phyloP scores from a whole-genome alignment of 2,888 invertebrate genomes.

The Rhorus exstirpatorius region DNA sequence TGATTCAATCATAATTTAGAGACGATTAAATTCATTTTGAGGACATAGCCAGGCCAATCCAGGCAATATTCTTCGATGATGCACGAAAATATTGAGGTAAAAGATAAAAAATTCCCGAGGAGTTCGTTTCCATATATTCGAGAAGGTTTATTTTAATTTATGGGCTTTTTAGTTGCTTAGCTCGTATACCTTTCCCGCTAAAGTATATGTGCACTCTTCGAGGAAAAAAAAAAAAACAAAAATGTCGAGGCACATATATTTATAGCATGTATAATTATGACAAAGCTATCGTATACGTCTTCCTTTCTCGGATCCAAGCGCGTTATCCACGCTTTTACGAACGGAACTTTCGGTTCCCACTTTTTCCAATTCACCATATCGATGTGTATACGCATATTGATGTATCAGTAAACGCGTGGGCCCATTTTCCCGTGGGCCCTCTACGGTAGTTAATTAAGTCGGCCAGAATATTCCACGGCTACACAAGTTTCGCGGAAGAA shows the following conservation, averaged over 20 bases:
- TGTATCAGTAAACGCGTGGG: slow-evolving; percentile 11
- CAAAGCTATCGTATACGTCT: slow-evolving; percentile 38
- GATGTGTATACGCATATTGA: slow-evolving; percentile 42
- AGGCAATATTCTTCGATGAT: no score
- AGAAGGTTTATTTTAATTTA: slow-evolving; percentile 29
- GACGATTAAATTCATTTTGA: no score
- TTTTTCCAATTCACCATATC: slow-evolving; percentile 39
- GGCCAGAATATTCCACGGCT: slow-evolving; percentile 18
- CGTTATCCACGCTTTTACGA: slow-evolving; percentile 46
- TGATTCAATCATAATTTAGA: not conserved
- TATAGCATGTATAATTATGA: slow-evolving; percentile 52
- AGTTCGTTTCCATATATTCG: slow-evolving; percentile 1
- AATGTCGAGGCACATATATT: not conserved
- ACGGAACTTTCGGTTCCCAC: slow-evolving; percentile 28
- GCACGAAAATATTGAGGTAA: no score
- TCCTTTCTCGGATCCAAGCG: slow-evolving; percentile 20
- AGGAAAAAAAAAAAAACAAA: slow-evolving; percentile 8
- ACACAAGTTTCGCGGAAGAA: slow-evolving; percentile 30
- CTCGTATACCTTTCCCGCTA: slow-evolving; percentile 29
- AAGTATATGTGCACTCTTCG: not conserved
- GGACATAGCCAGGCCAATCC: no score
- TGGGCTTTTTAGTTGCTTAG: slow-evolving; percentile 22
- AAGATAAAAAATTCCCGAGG: slow-evolving; percentile 3
- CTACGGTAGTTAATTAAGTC: slow-evolving; percentile 9
- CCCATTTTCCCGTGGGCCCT: not conserved